Evolutionary conservation across 2,113 vertebrate species (phyloP).

Genomic region (Centropristis striata): DNA sequence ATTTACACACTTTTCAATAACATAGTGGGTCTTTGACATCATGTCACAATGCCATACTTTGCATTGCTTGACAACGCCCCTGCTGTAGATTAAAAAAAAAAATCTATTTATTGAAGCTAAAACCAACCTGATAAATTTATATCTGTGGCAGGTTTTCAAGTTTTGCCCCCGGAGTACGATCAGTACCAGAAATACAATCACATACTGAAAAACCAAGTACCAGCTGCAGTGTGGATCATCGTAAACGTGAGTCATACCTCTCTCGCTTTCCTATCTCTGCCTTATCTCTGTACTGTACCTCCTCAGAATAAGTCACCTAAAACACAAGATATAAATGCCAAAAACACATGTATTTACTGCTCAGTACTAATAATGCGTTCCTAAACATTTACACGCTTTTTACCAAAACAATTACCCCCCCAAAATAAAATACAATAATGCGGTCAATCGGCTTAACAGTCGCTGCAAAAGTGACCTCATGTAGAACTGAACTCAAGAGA

Average conservation of each 20-base stretch:
- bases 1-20: too few relatives aligned
- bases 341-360: neutral
- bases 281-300: constrained; percentile 7
- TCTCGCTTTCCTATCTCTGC: constrained; percentile 7
- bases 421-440: constrained; percentile 16
- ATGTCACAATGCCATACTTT: too few relatives aligned
- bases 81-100: too few relatives aligned
- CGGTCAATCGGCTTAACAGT: constrained; percentile 51
- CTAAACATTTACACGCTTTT: constrained; percentile 3
- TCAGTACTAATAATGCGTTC: constrained; percentile 1
- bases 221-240: constrained; percentile 31
- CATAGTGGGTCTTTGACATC: too few relatives aligned
- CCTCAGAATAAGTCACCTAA: constrained; percentile 6
- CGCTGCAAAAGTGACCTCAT: constrained; percentile 58
- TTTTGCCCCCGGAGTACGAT: constrained; percentile 29
- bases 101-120: neutral
- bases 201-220: constrained; percentile 19
- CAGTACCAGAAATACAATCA: constrained; percentile 14
- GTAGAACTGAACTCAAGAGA: constrained; percentile 60
- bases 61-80: too few relatives aligned
- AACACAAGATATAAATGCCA: neutral
- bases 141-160: constrained; percentile 23
- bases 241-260: constrained; percentile 39
- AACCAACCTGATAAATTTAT: neutral
- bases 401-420: neutral